These are phyloP conservation scores for Hippocampus mohnikei DNA, from an alignment of 2,113 vertebrate species.

Conservation along the genomic window DNA sequence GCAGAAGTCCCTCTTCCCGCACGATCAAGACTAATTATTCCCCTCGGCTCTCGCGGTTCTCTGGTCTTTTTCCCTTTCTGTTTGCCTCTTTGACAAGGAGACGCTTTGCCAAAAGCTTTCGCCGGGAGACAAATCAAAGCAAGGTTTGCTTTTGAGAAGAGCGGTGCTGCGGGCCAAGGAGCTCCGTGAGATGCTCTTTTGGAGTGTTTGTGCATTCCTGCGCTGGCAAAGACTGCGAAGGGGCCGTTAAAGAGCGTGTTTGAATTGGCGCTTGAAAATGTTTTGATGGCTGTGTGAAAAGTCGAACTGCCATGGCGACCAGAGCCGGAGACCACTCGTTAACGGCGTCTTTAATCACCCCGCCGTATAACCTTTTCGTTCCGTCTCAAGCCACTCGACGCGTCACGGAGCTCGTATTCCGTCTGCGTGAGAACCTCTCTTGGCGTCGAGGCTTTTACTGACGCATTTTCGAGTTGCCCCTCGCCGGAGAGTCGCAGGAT, in stretches of 20 bases:
- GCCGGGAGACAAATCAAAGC: constrained; percentile 51
- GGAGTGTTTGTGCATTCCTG: constrained; percentile 71
- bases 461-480: constrained; percentile 6
- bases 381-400: constrained; percentile 5
- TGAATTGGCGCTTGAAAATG: constrained; percentile 59
- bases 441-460: constrained; percentile 7
- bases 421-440: constrained; percentile 18
- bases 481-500: constrained; percentile 28
- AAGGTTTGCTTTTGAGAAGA: constrained; percentile 54
- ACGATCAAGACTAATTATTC: constrained; percentile 23
- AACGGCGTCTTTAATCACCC: constrained; percentile 26
- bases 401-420: constrained; percentile 3
- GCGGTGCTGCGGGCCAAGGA: constrained; percentile 17
- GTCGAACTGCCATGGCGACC: constrained; percentile 63
- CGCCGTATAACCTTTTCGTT: constrained; percentile 22
- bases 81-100: constrained; percentile 19
- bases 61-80: constrained; percentile 8
- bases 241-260: constrained; percentile 54
- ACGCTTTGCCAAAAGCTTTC: constrained; percentile 21
- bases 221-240: constrained; percentile 56
- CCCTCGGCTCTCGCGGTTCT: constrained; percentile 9
- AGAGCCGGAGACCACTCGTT: constrained; percentile 22
- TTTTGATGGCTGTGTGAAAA: constrained; percentile 58
- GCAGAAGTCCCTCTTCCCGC: not conserved
- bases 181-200: constrained; percentile 55